Evolutionary conservation across 2,888 invertebrate species (phyloP), one percentile per base, ranked within the genome.

Genomic region (Macroteleia sp.): DNA sequence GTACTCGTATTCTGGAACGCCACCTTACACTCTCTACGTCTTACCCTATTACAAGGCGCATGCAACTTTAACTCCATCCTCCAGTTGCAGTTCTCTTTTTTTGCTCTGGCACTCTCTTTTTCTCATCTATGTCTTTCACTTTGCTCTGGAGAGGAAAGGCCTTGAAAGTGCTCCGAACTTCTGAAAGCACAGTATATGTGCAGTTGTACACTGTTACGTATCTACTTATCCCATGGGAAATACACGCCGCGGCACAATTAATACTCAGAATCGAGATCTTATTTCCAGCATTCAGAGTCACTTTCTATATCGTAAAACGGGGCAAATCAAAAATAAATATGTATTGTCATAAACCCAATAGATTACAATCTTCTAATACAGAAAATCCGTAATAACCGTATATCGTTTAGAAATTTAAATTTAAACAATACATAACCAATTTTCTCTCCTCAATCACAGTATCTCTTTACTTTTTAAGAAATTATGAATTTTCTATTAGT

Each of bases 211-310:
- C 69, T 67, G 57, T 71, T 76, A 59, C 66, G 77, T 81, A 66
- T 78, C 82, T 81, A 81, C 82, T 80, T 82, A 84, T 76, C 87
- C 86, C 90, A 82, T 83, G 90, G 90, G 90, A 89, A 90, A 90
- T 89, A 86, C 85, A 80, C 52, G 77, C 66, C 42, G 69, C 77
- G 75, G 84, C 82, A 85, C 89, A 89, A 90, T 90, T 89, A 90
- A 90, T 89, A 86, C 85, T 82, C 67, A 79, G 82, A 87, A 89
- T 90, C 87, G 89, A 84, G 88, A 89, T 89, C 88, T 90, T 89
- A 89, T 90, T 88, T 86, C 82, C 84, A 76, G 83, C n/a, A n/a
- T n/a, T n/a, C n/a, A n/a, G n/a, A n/a, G n/a, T n/a, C n/a, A n/a
- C n/a, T n/a, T n/a, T n/a, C n/a, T n/a, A n/a, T n/a, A n/a, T n/a